Base-by-base conservation (phyloP, 2,113 vertebrate species). In the Oryzias celebensis region DNA sequence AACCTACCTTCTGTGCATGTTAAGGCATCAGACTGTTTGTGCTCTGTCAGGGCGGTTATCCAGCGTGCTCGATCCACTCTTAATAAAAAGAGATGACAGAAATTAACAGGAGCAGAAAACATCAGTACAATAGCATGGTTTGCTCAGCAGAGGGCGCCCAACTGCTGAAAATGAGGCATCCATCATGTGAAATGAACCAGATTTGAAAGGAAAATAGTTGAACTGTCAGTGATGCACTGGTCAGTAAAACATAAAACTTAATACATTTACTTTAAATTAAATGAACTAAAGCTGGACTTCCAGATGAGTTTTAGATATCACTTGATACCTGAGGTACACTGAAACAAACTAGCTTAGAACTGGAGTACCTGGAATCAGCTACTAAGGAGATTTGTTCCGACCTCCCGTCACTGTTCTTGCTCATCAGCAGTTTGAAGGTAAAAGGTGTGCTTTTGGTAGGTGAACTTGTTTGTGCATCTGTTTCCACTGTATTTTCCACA, bases 1-100 rank as follows among this genome's bases (percentile, higher is more conserved):
- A 18, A 65, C 88, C 65, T 79, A 98, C 96, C 94, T 68, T 91
- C 92, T 82, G 90, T 95, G 22, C 83, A 87, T 4, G 71, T 61
- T 43, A 67, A 85, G 1, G 45, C 73, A 1, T 73, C 71, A 0
- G 74, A 68, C 50, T 78, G 79, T 6, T 93, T 94, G 43, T 85
- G 60, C 62, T 91, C 87, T 22, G 78, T 89, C 2, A 99, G 90
- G 0, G 95, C 95, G 0, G 89, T 85, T 3, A 96, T 92, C 97
- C 97, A 99, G 0, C 96, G 92, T 0, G 96, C 96, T 0, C 93
- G 89, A 69, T 96, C 96, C 15, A 93, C 91, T 91, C 97, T 98
- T 75, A 12, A 49, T 46, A 68, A 57, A 6, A 70, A 56, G 70
- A 3, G 75, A 23, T 3, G 12, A 4, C 18, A 5, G 36, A 24